phyloP scores from a whole-genome alignment of 2,113 vertebrate genomes.

The Damaliscus lunatus region DNA sequence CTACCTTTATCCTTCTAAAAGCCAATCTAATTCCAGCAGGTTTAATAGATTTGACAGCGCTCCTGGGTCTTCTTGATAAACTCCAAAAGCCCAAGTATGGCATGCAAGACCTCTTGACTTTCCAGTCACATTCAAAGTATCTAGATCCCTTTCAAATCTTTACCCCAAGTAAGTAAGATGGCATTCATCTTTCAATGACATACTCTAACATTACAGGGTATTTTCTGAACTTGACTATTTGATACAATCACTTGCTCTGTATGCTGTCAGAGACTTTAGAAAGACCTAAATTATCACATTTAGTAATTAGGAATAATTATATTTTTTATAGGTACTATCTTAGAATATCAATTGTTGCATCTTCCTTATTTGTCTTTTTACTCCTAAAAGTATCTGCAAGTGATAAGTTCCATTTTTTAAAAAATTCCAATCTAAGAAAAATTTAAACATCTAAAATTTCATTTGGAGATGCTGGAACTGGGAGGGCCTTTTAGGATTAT shows the following conservation, averaged over 20 bases:
- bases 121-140: not conserved
- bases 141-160: not conserved
- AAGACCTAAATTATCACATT: not conserved
- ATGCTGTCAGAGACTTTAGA: not conserved
- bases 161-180: not conserved
- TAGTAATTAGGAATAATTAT: slow-evolving; percentile 18
- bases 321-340: not conserved
- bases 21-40: not conserved
- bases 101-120: not conserved
- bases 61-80: not conserved
- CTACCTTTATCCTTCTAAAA: not conserved
- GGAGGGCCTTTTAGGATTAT: not conserved
- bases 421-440: not conserved
- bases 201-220: not conserved
- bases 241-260: not conserved
- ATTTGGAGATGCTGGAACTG: not conserved
- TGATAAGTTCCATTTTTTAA: not conserved
- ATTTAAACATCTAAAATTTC: not conserved
- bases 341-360: slow-evolving; percentile 6
- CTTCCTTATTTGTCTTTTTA: not conserved
- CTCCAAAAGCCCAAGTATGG: not conserved
- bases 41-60: not conserved
- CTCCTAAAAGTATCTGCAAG: not conserved
- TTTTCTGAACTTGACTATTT: not conserved
- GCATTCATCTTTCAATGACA: not conserved